Percentiles rank a stretch among this genome's conserved stretches.
phyloP scores from a whole-genome alignment of 2,797 vertebrate species.

The Halcyon chelicuti region DNA sequence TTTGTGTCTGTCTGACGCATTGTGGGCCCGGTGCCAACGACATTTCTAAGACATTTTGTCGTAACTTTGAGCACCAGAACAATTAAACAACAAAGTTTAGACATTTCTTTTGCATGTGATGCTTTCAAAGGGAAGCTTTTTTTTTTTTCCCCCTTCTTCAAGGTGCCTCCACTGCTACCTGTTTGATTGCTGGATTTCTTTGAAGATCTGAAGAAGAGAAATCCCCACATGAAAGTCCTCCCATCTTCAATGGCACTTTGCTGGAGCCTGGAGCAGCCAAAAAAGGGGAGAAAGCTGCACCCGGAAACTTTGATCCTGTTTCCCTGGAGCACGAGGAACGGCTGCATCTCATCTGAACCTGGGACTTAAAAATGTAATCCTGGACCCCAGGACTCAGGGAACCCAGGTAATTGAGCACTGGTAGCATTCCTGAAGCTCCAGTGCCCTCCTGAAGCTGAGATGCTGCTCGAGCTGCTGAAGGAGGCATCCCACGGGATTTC shows the following conservation, averaged over 20 bases:
- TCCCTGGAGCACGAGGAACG: not conserved
- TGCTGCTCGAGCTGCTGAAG: rapidly evolving
- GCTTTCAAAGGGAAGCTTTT: not conserved
- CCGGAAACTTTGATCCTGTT: not conserved
- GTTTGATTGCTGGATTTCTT: conserved; percentile 53
- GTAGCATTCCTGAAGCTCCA: not conserved
- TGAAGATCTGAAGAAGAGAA: conserved; percentile 63
- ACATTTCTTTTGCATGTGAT: not conserved
- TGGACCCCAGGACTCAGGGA: rapidly evolving
- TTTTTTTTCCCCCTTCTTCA: not conserved
- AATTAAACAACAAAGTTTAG: conserved; percentile 57
- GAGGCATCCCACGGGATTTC: rapidly evolving
- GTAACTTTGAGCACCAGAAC: not conserved
- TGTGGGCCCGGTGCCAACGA: not conserved
- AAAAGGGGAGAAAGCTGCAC: not conserved
- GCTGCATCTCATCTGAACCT: not conserved
- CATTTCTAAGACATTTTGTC: not conserved
- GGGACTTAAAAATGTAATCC: not conserved
- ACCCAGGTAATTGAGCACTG: rapidly evolving
- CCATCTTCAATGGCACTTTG: not conserved
- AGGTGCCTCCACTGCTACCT: not conserved
- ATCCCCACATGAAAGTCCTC: conserved; percentile 58
- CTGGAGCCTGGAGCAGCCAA: not conserved
- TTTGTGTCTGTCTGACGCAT: not conserved
- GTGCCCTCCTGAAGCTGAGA: not conserved